Evolutionary conservation across 2,113 vertebrate genomes (phyloP).

Genomic region (Trematocara unimaculatum): DNA sequence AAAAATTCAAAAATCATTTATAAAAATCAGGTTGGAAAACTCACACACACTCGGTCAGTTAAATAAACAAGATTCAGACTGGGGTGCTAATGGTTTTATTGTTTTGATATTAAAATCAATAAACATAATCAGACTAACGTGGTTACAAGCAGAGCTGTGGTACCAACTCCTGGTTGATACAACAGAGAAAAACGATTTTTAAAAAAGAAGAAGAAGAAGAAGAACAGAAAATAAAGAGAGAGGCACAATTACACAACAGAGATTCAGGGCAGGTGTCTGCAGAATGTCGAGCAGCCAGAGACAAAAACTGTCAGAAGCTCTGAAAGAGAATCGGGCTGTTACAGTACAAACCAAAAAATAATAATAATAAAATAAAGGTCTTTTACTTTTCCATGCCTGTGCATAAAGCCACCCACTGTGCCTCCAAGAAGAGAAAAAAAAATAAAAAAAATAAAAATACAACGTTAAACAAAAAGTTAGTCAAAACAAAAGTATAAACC

Average conservation of each 20-base stretch:
- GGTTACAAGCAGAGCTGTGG: slow-evolving; percentile 78
- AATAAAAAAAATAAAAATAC: slow-evolving; percentile 10
- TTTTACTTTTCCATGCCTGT: slow-evolving; percentile 50
- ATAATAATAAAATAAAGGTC: neutral
- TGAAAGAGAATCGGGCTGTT: slow-evolving; percentile 47
- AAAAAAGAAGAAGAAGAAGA: neutral
- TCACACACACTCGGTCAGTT: neutral
- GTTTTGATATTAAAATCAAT: slow-evolving; percentile 79
- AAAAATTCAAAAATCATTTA: neutral
- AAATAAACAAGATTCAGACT: neutral
- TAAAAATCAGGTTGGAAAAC: too few species aligned
- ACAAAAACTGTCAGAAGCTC: slow-evolving; percentile 54
- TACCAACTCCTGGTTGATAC: slow-evolving; percentile 77
- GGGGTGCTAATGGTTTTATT: slow-evolving; percentile 76
- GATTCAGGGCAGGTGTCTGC: slow-evolving; percentile 46
- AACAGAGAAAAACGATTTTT: slow-evolving; percentile 57
- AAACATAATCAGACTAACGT: slow-evolving; percentile 77
- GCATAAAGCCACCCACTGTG: slow-evolving; percentile 73
- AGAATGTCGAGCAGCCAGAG: slow-evolving; percentile 45
- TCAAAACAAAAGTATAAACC: slow-evolving; percentile 75
- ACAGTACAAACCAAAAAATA: slow-evolving; percentile 49
- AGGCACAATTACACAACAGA: slow-evolving; percentile 64
- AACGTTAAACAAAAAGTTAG: slow-evolving; percentile 61
- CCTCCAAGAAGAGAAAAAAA: slow-evolving; percentile 66
- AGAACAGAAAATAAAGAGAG: slow-evolving; percentile 17